Percentiles rank a stretch among this genome's conserved stretches.
phyloP scores from a whole-genome alignment of 1,140 invertebrate genomes.

The Helicoverpa armigera region DNA sequence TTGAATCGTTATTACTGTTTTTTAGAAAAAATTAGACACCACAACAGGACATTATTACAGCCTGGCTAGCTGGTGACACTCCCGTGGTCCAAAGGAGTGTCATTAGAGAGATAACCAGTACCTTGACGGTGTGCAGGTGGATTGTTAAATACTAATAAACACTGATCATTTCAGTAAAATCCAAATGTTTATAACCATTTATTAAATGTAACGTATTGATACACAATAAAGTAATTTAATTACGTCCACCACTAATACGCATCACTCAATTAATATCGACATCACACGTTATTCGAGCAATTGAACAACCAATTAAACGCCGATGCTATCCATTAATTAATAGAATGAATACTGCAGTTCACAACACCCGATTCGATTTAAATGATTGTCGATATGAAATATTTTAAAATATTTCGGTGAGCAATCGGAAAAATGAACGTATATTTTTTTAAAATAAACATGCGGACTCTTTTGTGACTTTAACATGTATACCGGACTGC shows the following conservation, averaged over 20 bases:
- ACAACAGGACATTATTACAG: no score
- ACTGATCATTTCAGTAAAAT: background rate
- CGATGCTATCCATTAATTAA: slow-evolving; percentile 7
- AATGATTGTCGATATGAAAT: background rate
- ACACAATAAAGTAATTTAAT: background rate
- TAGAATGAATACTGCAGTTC: background rate
- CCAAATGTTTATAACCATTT: background rate
- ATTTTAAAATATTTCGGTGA: background rate
- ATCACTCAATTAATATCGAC: slow-evolving; percentile 8
- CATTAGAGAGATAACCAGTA: no score
- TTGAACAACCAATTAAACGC: background rate
- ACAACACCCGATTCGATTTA: background rate
- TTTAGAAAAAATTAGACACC: no score
- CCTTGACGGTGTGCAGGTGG: no score
- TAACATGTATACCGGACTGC: no score
- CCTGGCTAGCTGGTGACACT: no score
- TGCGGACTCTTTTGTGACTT: no score
- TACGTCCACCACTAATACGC: slow-evolving; percentile 1
- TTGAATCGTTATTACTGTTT: no score
- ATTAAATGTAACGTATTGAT: slow-evolving; percentile 4
- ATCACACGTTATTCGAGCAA: background rate
- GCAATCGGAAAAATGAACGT: no score
- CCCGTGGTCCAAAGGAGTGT: no score
- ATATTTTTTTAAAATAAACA: no score
- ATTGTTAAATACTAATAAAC: background rate